phyloP scores from a whole-genome alignment of 2,888 invertebrate genomes.

The Tetramorium bicarinatum region DNA sequence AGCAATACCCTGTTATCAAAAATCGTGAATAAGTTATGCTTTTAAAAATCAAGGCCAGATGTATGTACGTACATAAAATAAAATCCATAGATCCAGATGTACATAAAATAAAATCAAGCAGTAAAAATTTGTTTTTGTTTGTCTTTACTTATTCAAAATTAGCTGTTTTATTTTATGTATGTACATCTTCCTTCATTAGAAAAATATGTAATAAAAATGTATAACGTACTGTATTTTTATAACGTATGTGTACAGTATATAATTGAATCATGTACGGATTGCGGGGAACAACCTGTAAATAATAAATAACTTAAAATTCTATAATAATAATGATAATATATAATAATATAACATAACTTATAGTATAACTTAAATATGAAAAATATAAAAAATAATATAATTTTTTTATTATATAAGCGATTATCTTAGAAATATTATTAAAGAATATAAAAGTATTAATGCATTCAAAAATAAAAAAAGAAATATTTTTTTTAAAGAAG shows the following conservation, averaged over 20 bases:
- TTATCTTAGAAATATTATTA: neutral
- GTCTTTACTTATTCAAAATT: neutral
- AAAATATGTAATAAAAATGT: neutral
- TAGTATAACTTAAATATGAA: too few relatives aligned
- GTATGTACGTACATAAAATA: neutral
- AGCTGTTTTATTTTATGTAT: neutral
- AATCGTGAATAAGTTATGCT: neutral
- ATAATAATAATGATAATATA: too few relatives aligned
- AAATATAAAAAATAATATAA: neutral
- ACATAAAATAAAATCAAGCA: too few relatives aligned
- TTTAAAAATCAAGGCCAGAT: neutral
- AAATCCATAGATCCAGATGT: neutral
- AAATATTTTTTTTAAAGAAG: too few relatives aligned
- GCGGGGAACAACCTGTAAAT: neutral
- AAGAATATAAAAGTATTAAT: constrained; percentile 7
- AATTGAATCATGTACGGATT: constrained; percentile 3
- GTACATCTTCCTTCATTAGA: neutral
- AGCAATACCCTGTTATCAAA: constrained; percentile 2
- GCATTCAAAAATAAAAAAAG: neutral
- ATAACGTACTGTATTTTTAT: constrained; percentile 8
- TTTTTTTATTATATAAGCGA: neutral
- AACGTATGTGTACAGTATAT: constrained; percentile 4
- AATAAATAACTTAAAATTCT: too few relatives aligned
- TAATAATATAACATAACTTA: too few relatives aligned
- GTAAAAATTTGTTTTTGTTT: neutral